A percentile compares a stretch with the other conserved stretches of the same genome.
These are phyloP conservation scores for Tanytarsus gracilentus DNA, from an alignment of 2,888 invertebrate species.

Conservation along the genomic window DNA sequence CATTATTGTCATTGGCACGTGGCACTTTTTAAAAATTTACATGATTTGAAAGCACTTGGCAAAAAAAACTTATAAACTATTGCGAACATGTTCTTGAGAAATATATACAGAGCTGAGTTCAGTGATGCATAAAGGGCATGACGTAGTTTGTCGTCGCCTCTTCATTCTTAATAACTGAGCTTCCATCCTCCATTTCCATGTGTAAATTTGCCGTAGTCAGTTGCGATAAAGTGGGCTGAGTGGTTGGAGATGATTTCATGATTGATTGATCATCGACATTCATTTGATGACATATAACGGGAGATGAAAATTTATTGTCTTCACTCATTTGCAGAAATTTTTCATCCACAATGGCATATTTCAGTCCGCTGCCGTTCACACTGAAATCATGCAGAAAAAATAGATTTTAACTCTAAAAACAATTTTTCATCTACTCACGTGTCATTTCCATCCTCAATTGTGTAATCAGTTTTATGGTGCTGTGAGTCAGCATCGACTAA, in stretches of 20 bases:
- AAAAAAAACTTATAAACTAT: too few relatives aligned
- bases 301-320: constrained; percentile 33
- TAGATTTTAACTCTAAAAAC: constrained; percentile 13
- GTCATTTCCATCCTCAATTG: constrained; percentile 40
- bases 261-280: constrained; percentile 18
- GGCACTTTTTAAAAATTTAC: constrained; percentile 16
- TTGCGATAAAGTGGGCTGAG: constrained; percentile 16
- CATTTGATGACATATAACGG: constrained; percentile 22
- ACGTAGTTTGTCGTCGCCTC: constrained; percentile 6
- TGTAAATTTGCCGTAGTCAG: constrained; percentile 22
- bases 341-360: constrained; percentile 42
- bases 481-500: constrained; percentile 47
- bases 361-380: constrained; percentile 35
- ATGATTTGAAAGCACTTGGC: too few relatives aligned
- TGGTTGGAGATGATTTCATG: constrained; percentile 9
- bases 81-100: too few relatives aligned
- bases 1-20: not conserved
- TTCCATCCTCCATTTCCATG: constrained; percentile 18
- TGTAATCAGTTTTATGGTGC: constrained; percentile 54
- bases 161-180: constrained; percentile 9
- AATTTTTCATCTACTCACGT: constrained; percentile 33
- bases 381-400: constrained; percentile 27
- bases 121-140: constrained; percentile 19
- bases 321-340: constrained; percentile 40
- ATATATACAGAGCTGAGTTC: too few relatives aligned